Percentiles rank a stretch among this genome's conserved stretches.
Conservation (phyloP, 2,888 invertebrate species). For the Blomia tropicalis region DNA sequence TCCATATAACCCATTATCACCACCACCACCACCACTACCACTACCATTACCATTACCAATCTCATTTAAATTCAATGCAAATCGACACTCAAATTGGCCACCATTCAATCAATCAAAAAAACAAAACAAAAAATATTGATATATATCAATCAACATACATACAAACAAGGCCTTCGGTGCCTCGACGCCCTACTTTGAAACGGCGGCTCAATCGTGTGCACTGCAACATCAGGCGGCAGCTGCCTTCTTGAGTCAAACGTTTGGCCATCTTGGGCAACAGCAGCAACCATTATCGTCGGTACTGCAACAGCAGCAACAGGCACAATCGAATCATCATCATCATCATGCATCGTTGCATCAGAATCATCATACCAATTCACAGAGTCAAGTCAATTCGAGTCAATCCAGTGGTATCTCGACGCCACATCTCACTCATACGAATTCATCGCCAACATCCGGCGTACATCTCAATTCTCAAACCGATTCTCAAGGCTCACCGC, state of each 20-base stretch:
- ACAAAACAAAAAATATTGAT: no score
- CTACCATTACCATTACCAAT: slow-evolving; percentile 4
- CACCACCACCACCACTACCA: not conserved
- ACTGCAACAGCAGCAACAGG: not conserved
- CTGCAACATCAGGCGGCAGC: slow-evolving; percentile 12
- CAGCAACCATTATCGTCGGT: not conserved
- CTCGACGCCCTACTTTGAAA: slow-evolving; percentile 8
- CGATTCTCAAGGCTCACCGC: not conserved
- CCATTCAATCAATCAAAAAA: not conserved
- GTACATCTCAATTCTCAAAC: not conserved
- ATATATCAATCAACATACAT: not conserved
- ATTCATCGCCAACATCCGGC: not conserved
- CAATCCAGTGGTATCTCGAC: not conserved
- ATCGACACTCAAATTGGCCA: not conserved
- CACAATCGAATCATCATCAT: not conserved
- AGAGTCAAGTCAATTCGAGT: not conserved
- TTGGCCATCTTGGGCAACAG: not conserved
- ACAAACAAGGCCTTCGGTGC: not conserved
- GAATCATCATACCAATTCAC: no score
- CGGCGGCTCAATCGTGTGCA: slow-evolving; percentile 14
- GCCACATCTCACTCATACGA: not conserved
- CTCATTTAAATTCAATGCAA: not conserved
- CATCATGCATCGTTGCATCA: not conserved
- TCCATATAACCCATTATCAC: no score
- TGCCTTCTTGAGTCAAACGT: not conserved